These are phyloP conservation scores for Protomyctophum bolini DNA, from an alignment of 2,113 vertebrate species.

Conservation along the genomic window DNA sequence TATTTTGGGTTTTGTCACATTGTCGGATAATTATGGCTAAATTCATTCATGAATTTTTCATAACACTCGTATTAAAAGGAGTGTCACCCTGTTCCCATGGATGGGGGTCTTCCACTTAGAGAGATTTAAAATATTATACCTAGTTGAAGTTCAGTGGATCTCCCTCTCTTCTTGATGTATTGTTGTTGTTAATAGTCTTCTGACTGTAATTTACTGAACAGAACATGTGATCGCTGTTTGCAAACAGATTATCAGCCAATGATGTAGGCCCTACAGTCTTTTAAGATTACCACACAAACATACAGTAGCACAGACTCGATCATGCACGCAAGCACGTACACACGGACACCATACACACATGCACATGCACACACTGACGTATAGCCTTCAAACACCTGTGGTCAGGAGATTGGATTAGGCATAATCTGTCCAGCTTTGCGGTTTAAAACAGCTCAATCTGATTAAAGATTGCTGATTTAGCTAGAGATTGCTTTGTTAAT, in stretches of 20 bases:
- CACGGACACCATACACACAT: background rate
- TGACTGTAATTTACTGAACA: too few relatives aligned
- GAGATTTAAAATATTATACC: too few relatives aligned
- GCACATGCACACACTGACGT: background rate
- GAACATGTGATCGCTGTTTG: too few relatives aligned
- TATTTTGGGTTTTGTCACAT: too few relatives aligned
- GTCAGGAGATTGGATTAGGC: slow-evolving; percentile 50
- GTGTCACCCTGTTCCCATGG: slow-evolving; percentile 25
- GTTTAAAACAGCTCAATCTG: slow-evolving; percentile 57
- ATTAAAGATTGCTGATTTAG: slow-evolving; percentile 46
- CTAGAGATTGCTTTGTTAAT: slow-evolving; percentile 35
- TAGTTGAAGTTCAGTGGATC: too few relatives aligned
- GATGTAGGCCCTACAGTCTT: too few relatives aligned
- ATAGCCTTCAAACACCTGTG: slow-evolving; percentile 16
- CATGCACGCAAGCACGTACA: background rate
- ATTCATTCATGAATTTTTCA: slow-evolving; percentile 49
- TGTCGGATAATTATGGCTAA: too few relatives aligned
- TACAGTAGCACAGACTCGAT: background rate
- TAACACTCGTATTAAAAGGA: background rate
- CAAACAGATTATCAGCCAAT: too few relatives aligned
- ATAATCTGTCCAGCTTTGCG: slow-evolving; percentile 37
- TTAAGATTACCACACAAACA: background rate
- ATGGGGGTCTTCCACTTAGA: slow-evolving; percentile 34
- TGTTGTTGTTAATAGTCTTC: too few relatives aligned
- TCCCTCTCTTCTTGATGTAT: too few relatives aligned